Percentiles rank a stretch among this genome's conserved stretches.
phyloP scores from a whole-genome alignment of 2,113 vertebrate genomes.

The Nesoenas mayeri region DNA sequence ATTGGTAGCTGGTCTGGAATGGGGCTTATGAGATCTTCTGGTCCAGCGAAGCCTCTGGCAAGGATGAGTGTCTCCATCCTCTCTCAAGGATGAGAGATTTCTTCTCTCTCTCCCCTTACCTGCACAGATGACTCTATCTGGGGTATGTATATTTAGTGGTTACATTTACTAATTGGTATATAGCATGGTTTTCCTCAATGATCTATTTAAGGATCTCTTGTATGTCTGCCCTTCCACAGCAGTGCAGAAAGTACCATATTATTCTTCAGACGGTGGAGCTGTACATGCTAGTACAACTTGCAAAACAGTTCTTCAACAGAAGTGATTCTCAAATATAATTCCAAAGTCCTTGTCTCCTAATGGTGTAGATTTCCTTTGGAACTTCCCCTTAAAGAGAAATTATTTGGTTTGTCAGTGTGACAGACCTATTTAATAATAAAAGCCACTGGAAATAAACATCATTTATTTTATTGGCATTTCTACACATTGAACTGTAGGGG shows the following conservation, averaged over 20 bases:
- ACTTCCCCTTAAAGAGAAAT: neutral
- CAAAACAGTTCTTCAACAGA: neutral
- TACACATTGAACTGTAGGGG: slow-evolving; percentile 19
- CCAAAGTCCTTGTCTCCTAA: neutral
- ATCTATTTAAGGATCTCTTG: neutral
- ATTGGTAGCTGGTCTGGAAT: neutral
- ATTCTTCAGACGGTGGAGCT: neutral
- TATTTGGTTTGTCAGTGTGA: neutral
- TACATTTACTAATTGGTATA: neutral
- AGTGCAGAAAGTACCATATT: neutral
- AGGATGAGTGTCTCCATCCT: neutral
- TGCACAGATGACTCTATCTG: neutral
- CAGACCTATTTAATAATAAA: slow-evolving; percentile 2
- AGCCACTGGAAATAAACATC: neutral
- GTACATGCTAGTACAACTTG: neutral
- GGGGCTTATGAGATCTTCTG: neutral
- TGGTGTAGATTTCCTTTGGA: neutral
- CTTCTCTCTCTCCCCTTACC: neutral
- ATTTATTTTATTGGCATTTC: slow-evolving; percentile 9
- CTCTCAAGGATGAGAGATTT: too few relatives aligned
- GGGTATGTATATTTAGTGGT: neutral
- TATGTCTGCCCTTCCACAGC: neutral
- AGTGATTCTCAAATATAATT: neutral
- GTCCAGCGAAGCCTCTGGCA: neutral
- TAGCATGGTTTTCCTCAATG: neutral